A percentile compares a stretch with the other conserved stretches of the same genome.
phyloP scores from a whole-genome alignment of 2,797 vertebrate genomes.

The Calcarius lapponicus region DNA sequence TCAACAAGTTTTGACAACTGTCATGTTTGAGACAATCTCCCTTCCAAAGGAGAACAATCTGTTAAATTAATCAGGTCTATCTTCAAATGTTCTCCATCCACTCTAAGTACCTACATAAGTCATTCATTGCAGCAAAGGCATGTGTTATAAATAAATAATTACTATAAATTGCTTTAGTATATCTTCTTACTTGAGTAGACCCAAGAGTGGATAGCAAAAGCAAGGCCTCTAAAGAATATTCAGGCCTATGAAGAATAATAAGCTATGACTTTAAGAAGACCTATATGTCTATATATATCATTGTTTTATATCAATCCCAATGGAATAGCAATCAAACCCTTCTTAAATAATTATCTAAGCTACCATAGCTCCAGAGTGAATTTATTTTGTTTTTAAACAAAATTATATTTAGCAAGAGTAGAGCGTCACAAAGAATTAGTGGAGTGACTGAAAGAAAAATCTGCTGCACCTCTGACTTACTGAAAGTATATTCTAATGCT shows the following conservation, averaged over 20 bases:
- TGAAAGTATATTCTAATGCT: background rate
- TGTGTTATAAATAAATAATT: background rate
- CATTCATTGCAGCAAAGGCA: background rate
- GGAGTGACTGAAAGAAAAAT: background rate
- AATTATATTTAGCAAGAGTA: background rate
- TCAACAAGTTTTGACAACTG: background rate
- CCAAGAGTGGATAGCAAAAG: background rate
- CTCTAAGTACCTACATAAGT: background rate
- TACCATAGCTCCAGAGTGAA: background rate
- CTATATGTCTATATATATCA: accelerated
- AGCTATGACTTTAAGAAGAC: background rate
- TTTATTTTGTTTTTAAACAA: background rate
- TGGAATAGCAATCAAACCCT: background rate
- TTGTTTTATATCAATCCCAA: background rate
- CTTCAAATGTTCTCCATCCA: background rate
- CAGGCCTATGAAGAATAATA: background rate
- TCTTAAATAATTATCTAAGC: background rate
- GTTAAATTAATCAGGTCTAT: background rate
- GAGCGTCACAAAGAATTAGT: background rate
- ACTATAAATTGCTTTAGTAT: background rate
- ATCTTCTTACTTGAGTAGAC: background rate
- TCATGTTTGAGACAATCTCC: background rate
- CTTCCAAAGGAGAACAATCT: background rate
- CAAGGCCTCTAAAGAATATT: background rate
- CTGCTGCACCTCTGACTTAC: background rate